Evolutionary conservation across 2,888 invertebrate species (phyloP).

Genomic region (Erebia palarica): DNA sequence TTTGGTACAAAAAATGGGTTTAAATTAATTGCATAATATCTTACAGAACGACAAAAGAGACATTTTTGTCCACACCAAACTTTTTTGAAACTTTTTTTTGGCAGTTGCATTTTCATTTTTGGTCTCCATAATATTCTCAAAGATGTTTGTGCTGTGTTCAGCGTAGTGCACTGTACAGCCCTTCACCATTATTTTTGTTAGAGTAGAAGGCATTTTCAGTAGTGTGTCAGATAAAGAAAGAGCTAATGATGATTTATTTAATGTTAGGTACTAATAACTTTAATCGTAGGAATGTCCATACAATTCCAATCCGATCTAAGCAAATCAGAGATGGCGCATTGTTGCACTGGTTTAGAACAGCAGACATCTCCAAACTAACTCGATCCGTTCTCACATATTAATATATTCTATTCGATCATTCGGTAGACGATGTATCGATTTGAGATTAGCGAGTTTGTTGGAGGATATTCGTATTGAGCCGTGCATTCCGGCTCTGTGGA

Average conservation of each 20-base stretch:
- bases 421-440: constrained; percentile 75
- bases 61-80: constrained; percentile 22
- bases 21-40: constrained; percentile 3
- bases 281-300: constrained; percentile 49
- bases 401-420: constrained; percentile 80
- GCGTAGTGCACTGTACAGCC: no score
- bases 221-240: no score
- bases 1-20: no score
- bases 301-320: constrained; percentile 60
- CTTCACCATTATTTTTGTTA: no score
- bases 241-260: no score
- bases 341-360: constrained; percentile 74
- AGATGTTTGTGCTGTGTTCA: no score
- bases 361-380: constrained; percentile 79
- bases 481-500: constrained; percentile 34
- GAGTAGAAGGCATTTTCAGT: no score
- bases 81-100: no score
- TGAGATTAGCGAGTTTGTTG: constrained; percentile 55
- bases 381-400: constrained; percentile 77
- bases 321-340: constrained; percentile 76
- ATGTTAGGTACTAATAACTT: background rate
- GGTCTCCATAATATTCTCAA: no score
- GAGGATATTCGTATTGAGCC: constrained; percentile 31
- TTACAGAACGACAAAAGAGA: constrained; percentile 22
- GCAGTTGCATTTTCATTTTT: no score